Conservation (phyloP, 1,140 invertebrate genomes). For the Dolichoris vasculosae region DNA sequence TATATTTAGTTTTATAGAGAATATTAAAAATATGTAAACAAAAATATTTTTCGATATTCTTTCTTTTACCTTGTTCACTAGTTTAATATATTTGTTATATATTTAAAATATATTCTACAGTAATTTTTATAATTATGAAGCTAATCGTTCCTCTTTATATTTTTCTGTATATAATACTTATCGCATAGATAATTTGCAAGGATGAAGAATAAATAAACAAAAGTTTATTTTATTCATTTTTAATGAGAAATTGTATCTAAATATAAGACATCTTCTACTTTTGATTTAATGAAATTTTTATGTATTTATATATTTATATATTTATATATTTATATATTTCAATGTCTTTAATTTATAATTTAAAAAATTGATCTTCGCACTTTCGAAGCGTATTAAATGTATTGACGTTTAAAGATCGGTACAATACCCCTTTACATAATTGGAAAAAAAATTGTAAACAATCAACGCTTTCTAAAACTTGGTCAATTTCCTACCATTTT, state of each 20-base stretch:
- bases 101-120: too few species aligned
- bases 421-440: background rate
- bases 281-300: background rate
- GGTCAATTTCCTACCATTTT: background rate
- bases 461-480: background rate
- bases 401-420: background rate
- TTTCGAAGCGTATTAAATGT: too few species aligned
- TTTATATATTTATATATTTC: background rate
- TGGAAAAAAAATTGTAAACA: background rate
- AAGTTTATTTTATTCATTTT: background rate
- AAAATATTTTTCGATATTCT: too few species aligned
- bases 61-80: too few species aligned
- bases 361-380: too few species aligned
- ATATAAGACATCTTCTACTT: conserved; percentile 1
- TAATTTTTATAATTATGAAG: background rate
- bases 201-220: background rate
- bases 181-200: background rate
- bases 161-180: background rate
- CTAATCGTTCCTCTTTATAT: background rate
- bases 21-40: background rate
- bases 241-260: background rate
- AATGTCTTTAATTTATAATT: background rate
- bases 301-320: too few species aligned
- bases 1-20: background rate
- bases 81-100: too few species aligned